A percentile compares a stretch with the other conserved stretches of the same genome.
These are phyloP conservation scores for Probaryconus sp. DNA, from an alignment of 1,140 invertebrate genomes.

Conservation along the genomic window DNA sequence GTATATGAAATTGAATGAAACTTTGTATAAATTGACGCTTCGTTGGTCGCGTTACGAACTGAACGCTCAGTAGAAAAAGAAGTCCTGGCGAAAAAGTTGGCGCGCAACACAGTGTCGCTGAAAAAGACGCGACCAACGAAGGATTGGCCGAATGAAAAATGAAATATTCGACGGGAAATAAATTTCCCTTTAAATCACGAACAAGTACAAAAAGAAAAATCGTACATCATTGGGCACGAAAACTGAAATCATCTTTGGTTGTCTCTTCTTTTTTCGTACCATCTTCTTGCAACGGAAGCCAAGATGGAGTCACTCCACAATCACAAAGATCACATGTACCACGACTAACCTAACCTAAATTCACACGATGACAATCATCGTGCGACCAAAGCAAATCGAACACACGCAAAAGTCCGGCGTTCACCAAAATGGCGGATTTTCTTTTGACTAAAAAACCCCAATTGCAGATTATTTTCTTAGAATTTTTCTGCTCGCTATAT, in stretches of 20 bases:
- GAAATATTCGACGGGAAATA: no score
- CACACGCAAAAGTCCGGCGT: no score
- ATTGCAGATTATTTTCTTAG: no score
- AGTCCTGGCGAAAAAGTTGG: no score
- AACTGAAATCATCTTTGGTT: slow-evolving; percentile 72
- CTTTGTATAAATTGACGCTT: neutral
- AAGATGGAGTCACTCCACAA: neutral
- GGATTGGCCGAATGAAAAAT: neutral
- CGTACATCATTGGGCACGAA: slow-evolving; percentile 75
- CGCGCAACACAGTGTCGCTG: neutral
- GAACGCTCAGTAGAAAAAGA: no score
- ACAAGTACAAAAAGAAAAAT: slow-evolving; percentile 21
- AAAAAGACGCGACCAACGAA: neutral
- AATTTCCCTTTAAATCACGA: no score
- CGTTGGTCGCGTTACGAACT: no score
- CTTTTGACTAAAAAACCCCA: no score
- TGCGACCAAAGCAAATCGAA: no score
- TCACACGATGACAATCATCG: slow-evolving; percentile 46
- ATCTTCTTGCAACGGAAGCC: slow-evolving; percentile 52
- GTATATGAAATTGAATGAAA: slow-evolving; percentile 7
- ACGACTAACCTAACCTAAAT: slow-evolving; percentile 59
- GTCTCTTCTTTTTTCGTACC: slow-evolving; percentile 73
- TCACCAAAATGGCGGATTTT: no score
- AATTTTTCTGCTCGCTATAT: no score
- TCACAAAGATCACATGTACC: neutral